These are phyloP conservation scores for Alosa sapidissima DNA, from an alignment of 2,797 vertebrate species.

Conservation along the genomic window DNA sequence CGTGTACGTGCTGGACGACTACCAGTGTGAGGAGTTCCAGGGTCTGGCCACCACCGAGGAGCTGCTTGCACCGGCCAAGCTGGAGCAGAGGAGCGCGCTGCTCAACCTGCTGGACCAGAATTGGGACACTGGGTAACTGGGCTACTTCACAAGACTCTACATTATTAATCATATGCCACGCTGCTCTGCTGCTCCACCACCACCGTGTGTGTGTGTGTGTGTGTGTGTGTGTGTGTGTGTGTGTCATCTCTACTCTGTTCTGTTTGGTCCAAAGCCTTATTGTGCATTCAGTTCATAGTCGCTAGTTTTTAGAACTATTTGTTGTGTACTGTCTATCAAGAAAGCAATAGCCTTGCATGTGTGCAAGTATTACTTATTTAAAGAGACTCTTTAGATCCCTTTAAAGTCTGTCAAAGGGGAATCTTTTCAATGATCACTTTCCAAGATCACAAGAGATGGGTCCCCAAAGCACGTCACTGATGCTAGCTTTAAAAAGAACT, in stretches of 20 bases:
- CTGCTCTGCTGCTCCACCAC: not conserved
- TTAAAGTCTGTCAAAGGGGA: not conserved
- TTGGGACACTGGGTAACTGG: slow-evolving; percentile 77
- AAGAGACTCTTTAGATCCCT: not conserved
- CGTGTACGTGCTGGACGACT: slow-evolving; percentile 69
- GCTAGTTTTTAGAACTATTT: not conserved
- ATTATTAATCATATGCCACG: not conserved
- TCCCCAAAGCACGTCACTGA: not conserved
- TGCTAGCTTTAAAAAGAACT: not conserved
- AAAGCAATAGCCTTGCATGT: not conserved
- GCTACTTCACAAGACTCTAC: not conserved
- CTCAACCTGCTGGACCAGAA: slow-evolving; percentile 70
- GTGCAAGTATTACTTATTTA: not conserved
- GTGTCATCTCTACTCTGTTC: not conserved
- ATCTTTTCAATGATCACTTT: too few species aligned
- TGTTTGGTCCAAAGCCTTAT: not conserved
- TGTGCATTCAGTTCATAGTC: not conserved
- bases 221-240: not conserved
- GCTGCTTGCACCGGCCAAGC: slow-evolving; percentile 58
- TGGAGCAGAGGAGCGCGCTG: slow-evolving; percentile 68
- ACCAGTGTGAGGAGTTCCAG: slow-evolving; percentile 73
- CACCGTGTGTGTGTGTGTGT: not conserved
- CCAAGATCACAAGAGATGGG: not conserved
- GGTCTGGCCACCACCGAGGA: slow-evolving; percentile 66
- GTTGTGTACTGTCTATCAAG: not conserved